Percentiles rank a stretch among this genome's conserved stretches.
Evolutionary conservation across 2,888 invertebrate genomes (phyloP).

Genomic region (Norana najaformis): DNA sequence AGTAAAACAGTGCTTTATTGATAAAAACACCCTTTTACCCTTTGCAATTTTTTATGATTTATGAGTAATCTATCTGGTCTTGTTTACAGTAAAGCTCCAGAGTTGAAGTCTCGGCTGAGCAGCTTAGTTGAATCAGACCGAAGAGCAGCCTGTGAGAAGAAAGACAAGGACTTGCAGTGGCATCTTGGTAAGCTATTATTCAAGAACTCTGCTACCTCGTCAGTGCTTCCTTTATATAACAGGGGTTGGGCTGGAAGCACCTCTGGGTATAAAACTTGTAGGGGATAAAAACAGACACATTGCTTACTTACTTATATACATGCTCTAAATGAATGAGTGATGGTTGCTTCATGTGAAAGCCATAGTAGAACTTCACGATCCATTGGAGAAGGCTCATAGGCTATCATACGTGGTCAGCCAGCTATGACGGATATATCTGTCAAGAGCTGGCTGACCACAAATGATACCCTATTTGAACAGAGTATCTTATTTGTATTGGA

Average conservation of each 20-base stretch:
- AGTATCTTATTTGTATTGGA: no score
- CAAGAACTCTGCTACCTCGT: not conserved
- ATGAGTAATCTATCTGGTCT: not conserved
- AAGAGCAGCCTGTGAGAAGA: not conserved
- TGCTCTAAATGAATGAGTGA: no score
- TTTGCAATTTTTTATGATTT: not conserved
- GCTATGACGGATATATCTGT: not conserved
- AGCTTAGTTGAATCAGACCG: not conserved
- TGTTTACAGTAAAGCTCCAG: conserved; percentile 32
- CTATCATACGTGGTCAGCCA: no score
- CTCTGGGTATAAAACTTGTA: no score
- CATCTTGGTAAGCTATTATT: not conserved
- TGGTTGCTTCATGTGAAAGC: no score
- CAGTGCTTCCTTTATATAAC: not conserved
- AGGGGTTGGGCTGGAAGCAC: no score
- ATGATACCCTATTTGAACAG: no score
- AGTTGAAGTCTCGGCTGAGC: conserved; percentile 21
- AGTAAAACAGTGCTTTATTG: not conserved
- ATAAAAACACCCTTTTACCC: not conserved
- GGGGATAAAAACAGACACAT: no score
- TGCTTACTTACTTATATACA: no score
- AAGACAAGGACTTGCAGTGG: conserved; percentile 21
- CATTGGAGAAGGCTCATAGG: no score
- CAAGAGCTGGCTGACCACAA: no score
- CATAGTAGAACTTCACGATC: no score